These are phyloP conservation scores for Noturus placidus DNA, from an alignment of 2,113 vertebrate species.

Conservation along the genomic window DNA sequence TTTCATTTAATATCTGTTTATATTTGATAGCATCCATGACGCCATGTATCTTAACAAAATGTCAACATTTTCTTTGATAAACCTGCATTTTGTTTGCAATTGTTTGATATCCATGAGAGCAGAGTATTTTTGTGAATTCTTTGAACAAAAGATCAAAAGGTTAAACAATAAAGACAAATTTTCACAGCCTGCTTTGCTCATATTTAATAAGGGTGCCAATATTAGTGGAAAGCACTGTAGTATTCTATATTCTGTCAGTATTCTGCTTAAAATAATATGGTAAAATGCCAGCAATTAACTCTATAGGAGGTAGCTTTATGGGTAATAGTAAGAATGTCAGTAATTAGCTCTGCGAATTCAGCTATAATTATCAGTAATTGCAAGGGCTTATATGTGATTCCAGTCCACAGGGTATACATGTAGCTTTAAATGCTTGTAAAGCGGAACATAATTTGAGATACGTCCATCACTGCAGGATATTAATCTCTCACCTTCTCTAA, in stretches of 20 bases:
- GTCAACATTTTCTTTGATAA: too few species aligned
- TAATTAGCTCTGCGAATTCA: background rate
- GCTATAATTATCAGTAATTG: background rate
- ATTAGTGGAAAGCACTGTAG: too few species aligned
- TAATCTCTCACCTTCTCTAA: slow-evolving; percentile 69
- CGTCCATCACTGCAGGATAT: slow-evolving; percentile 69
- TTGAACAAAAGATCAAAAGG: too few species aligned
- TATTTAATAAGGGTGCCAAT: too few species aligned
- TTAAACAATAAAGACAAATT: too few species aligned
- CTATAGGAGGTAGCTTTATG: background rate
- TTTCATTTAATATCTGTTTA: too few species aligned
- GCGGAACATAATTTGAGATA: slow-evolving; percentile 71
- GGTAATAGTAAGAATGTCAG: background rate
- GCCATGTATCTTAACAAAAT: too few species aligned
- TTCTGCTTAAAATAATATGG: background rate
- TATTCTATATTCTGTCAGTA: background rate
- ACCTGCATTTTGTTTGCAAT: too few species aligned
- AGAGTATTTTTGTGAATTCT: too few species aligned
- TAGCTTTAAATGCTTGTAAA: slow-evolving; percentile 62
- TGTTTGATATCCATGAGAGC: too few species aligned
- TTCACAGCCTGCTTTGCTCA: too few species aligned
- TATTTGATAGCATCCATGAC: too few species aligned
- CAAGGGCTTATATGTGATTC: background rate
- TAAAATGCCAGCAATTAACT: background rate
- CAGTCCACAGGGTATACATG: slow-evolving; percentile 36